Base-by-base conservation (phyloP, 2,113 vertebrate species). In the Phylloscopus whistleri region DNA sequence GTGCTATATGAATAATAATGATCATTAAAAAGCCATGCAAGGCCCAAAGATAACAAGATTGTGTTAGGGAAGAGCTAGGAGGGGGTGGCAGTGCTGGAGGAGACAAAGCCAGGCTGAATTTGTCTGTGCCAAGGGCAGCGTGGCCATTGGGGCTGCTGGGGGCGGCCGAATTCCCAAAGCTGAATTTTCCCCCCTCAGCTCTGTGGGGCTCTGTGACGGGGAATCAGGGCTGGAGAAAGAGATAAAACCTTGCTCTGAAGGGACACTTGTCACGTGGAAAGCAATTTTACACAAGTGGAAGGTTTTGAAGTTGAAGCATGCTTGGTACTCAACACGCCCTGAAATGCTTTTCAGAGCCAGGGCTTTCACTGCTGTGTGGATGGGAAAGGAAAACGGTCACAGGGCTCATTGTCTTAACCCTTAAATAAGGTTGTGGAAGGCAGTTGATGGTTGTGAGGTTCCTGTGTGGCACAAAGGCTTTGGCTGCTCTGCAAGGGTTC, bases 1-100 rank as follows among this genome's bases (percentile, higher is more conserved):
- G 2, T 51, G 81, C 74, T 53, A 30, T 90, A 82, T 80, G 86
- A 96, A 92, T 87, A 94, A 94, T 93, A 93, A 93, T 70, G 89
- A 95, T 90, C 90, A 96, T 91, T 91, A 56, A 93, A 93, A 91
- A 91, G 6, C 2, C 76, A 44, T 30, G 68, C 26, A 35, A 64
- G 70, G 66, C 52, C 76, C 8, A 21, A 30, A 72, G 92, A 89
- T 69, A 93, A 95, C 44, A 37, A 58, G 39, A 72, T 89, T 63
- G 55, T 56, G 26, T 13, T 41, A 7, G 59, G 64, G 39, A 39
- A 89, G 78, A 31, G 70, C 59, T 56, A 1, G 75, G 58, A 94
- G 87, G 23, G 33, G 33, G 19, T 68, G 55, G 39, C 48, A 67
- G 23, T 16, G 53, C 1, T 26, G 59, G 37, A 52, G 49, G 51